Evolutionary conservation across 2,113 vertebrate species (phyloP).

Genomic region (Monopterus albus): DNA sequence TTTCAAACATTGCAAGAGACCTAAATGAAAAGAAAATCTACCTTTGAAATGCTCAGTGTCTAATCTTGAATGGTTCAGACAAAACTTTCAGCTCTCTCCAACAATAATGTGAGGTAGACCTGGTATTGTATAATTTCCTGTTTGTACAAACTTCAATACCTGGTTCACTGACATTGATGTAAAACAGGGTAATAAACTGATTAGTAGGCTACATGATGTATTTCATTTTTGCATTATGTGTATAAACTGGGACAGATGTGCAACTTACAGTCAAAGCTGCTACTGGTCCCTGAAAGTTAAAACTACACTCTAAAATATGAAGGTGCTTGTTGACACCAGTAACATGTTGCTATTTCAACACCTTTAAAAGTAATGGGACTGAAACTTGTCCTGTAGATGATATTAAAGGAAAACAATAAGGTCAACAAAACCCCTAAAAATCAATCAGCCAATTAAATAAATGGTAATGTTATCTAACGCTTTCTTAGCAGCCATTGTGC

Average conservation of each 20-base stretch:
- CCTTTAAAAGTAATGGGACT: neutral
- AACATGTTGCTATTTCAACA: neutral
- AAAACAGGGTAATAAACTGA: too few relatives aligned
- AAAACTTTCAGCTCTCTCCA: constrained; percentile 9
- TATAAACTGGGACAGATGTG: too few relatives aligned
- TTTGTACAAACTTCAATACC: constrained; percentile 10
- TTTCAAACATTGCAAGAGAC: neutral
- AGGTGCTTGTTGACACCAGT: neutral
- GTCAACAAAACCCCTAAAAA: neutral
- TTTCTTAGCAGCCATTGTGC: neutral
- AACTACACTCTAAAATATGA: neutral
- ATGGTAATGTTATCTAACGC: neutral
- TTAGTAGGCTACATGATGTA: too few relatives aligned
- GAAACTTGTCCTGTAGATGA: neutral
- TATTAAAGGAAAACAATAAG: neutral
- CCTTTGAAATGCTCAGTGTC: neutral
- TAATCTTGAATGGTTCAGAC: neutral
- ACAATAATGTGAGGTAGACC: neutral
- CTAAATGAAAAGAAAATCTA: constrained; percentile 4
- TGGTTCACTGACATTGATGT: too few relatives aligned
- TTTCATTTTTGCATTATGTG: too few relatives aligned
- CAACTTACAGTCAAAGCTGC: too few relatives aligned
- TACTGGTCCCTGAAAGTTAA: too few relatives aligned
- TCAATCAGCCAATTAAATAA: neutral
- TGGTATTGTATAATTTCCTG: constrained; percentile 27